phyloP scores from a whole-genome alignment of 2,888 invertebrate species.

The Tipula lateralis region DNA sequence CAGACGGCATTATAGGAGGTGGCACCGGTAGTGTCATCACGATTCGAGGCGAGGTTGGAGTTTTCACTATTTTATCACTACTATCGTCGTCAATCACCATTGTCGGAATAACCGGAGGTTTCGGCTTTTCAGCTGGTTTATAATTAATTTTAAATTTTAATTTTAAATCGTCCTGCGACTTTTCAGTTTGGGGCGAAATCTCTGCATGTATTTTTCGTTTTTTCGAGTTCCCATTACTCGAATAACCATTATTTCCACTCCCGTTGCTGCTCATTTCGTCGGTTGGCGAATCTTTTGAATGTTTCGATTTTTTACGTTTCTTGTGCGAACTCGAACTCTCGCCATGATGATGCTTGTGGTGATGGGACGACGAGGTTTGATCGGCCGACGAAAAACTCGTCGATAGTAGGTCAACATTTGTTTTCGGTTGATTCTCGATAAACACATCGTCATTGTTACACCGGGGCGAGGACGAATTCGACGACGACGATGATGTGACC shows the following conservation, averaged over 20 bases:
- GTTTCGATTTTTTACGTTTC: slow-evolving; percentile 55
- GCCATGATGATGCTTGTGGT: slow-evolving; percentile 35
- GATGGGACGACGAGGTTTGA: slow-evolving; percentile 40
- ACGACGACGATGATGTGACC: not conserved
- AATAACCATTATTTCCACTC: slow-evolving; percentile 36
- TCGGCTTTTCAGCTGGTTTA: not conserved
- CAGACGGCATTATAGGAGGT: not conserved
- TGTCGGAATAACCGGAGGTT: not conserved
- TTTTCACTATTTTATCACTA: not conserved
- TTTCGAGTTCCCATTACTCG: slow-evolving; percentile 44
- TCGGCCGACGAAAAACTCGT: slow-evolving; percentile 41
- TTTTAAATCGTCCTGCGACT: slow-evolving; percentile 31
- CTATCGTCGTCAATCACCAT: slow-evolving; percentile 25
- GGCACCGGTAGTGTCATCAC: not conserved
- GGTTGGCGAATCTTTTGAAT: slow-evolving; percentile 51
- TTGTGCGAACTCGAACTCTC: slow-evolving; percentile 47
- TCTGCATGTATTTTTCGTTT: slow-evolving; percentile 55
- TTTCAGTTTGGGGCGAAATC: slow-evolving; percentile 44
- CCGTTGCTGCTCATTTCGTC: slow-evolving; percentile 35
- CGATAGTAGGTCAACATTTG: slow-evolving; percentile 43
- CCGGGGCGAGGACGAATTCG: not conserved
- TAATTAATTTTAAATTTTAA: slow-evolving; percentile 31
- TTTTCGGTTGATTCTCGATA: slow-evolving; percentile 41
- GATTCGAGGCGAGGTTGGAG: not conserved
- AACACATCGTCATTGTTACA: not conserved